Base-by-base conservation (phyloP, 2,888 invertebrate species). In the Nomada flava region DNA sequence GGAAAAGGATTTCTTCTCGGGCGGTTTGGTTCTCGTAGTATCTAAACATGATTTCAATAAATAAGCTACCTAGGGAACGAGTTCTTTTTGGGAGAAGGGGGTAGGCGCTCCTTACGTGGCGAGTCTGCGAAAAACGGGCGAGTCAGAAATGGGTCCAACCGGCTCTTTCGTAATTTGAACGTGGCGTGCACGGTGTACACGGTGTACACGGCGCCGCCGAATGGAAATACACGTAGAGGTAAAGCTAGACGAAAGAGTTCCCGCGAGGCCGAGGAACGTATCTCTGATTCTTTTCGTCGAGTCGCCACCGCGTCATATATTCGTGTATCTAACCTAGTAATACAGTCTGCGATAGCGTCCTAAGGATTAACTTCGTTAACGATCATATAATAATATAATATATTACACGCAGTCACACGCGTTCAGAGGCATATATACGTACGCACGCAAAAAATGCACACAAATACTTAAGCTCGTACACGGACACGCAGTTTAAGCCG, bases 51-150 rank as follows among this genome's bases (percentile, higher is more conserved):
- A 91, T 92, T 92, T 92, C 91, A 92, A 93, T 93, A 93, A 93
- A 93, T 93, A 93, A 93, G 91, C 92, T 93, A 93, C 90, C 92
- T 92, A 92, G 87, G 92, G 91, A 91, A 90, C 91, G 90, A 87
- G 89, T 90, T 86, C 87, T 89, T 90, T 89, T 89, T 84, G 80
- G 79, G 77, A 59, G 76, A 84, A 77, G 87, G 83, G 88, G 88
- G 79, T 86, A 86, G 90, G 88, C 90, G 91, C 92, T 91, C 91
- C 90, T 90, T 87, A 86, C 87, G 85, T 88, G 91, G 90, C 91
- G 91, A 90, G 85, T 85, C 89, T 86, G 85, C 87, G 88, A 86
- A 85, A 36, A 85, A 87, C 67, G 73, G 86, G 82, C 76, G 81
- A 76, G 65, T 81, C 80, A 70, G 79, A 64, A 75, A 76, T 60